Base-by-base conservation (phyloP, 2,888 invertebrate species). In the Synergus japonicus region DNA sequence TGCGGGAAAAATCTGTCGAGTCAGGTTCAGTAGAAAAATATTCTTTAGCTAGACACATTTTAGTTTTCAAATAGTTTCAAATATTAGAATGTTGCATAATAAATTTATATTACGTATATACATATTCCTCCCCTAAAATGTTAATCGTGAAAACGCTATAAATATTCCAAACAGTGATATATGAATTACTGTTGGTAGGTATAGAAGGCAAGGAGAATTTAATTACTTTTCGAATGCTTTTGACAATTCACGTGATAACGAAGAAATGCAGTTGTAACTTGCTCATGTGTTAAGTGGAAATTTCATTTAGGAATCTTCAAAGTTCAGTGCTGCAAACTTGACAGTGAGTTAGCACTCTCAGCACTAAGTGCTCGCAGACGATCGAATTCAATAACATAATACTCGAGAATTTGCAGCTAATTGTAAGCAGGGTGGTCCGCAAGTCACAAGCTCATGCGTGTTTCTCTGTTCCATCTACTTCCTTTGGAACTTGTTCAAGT, bases 341-440 rank as follows among this genome's bases (percentile, higher is more conserved):
- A 58, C 9, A 58, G 18, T 58, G 18, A 18, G n/a, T 58, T 10
- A 58, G 58, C n/a, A 58, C 10, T 10, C 18, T 58, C 9, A 10
- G 7, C n/a, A 18, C 18, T 58, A 18, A 58, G n/a, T 18, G 9
- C 18, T 58, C 9, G 58, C 58, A 80, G 81, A 79, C 79, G 77
- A 79, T 76, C 73, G 80, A 80, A 82, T 80, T 83, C 78, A 82
- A 83, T 83, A 79, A 82, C 76, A 64, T 78, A 63, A 69, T 2
- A 65, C 78, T 15, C 67, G 80, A 77, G 79, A 78, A 83, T 80
- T 80, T 80, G 73, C 58, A 49, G 79, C 81, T 82, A 79, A 83
- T 82, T 82, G 81, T 80, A 49, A 79, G 64, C 60, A 76, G 78
- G 80, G 69, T 54, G 18, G 18, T 58, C 18, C 58, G 58, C 10